These are phyloP conservation scores for Lepidonotus clava DNA, from an alignment of 2,888 invertebrate genomes.

Conservation along the genomic window DNA sequence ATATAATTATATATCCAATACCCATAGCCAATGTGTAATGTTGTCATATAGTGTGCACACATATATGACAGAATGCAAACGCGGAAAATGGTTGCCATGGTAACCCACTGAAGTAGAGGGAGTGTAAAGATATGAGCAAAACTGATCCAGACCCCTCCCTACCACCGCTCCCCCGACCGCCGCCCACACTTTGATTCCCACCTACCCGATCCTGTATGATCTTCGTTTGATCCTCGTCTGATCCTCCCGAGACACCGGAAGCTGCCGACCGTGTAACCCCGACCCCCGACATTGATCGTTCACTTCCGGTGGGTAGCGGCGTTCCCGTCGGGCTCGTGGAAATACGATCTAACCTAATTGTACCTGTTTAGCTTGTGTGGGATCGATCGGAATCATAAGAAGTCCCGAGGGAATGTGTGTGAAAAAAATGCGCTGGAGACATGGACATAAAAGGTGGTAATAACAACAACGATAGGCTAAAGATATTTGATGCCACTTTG, in stretches of 20 bases:
- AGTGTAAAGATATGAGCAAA: not conserved
- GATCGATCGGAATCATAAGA: no score
- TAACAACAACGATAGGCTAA: no score
- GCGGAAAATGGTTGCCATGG: not conserved
- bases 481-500: no score
- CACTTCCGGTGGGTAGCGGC: not conserved
- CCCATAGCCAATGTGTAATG: no score
- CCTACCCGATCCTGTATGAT: not conserved
- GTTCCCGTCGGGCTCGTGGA: not conserved
- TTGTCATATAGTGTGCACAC: not conserved
- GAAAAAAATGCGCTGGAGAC: no score
- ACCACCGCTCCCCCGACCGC: not conserved
- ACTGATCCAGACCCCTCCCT: not conserved
- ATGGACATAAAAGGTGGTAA: no score
- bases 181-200: not conserved
- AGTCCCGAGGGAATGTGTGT: no score
- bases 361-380: no score
- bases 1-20: no score
- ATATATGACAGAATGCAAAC: not conserved
- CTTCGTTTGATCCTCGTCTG: not conserved
- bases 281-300: conserved; percentile 14
- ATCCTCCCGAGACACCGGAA: not conserved
- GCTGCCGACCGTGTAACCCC: not conserved
- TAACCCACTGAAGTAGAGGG: not conserved
- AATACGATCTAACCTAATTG: no score